phyloP scores from a whole-genome alignment of 2,113 vertebrate genomes.

The Dicerorhinus sumatrensis region DNA sequence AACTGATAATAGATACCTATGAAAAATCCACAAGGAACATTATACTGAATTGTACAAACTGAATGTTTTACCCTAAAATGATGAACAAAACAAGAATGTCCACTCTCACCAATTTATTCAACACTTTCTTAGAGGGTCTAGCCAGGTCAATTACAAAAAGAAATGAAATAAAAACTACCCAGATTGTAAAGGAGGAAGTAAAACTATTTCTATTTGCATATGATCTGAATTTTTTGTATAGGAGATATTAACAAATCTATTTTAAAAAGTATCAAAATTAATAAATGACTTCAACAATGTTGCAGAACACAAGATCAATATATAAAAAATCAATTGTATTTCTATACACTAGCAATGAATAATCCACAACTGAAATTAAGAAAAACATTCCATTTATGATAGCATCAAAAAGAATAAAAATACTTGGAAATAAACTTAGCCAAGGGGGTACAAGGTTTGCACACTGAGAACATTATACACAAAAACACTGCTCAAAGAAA shows the following conservation, averaged over 20 bases:
- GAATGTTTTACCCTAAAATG: not conserved
- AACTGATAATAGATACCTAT: not conserved
- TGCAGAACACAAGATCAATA: not conserved
- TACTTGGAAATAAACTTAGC: not conserved
- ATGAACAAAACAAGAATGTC: not conserved
- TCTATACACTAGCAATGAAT: not conserved
- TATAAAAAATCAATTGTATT: not conserved
- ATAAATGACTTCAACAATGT: not conserved
- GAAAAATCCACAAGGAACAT: not conserved
- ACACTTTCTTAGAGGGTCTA: too few relatives aligned
- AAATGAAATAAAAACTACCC: not conserved
- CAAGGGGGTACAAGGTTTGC: not conserved
- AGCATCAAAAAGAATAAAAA: not conserved
- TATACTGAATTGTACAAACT: not conserved
- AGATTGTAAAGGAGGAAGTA: not conserved
- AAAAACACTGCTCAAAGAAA: not conserved
- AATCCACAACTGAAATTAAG: not conserved
- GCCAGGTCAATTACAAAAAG: not conserved
- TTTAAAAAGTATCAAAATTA: not conserved
- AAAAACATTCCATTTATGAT: not conserved
- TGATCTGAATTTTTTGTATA: not conserved
- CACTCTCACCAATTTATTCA: not conserved
- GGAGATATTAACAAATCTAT: not conserved
- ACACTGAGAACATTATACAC: not conserved
- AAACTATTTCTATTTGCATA: not conserved